A percentile compares a stretch with the other conserved stretches of the same genome.
Evolutionary conservation across 2,888 invertebrate species (phyloP).

Genomic region (Shargacucullia verbasci): DNA sequence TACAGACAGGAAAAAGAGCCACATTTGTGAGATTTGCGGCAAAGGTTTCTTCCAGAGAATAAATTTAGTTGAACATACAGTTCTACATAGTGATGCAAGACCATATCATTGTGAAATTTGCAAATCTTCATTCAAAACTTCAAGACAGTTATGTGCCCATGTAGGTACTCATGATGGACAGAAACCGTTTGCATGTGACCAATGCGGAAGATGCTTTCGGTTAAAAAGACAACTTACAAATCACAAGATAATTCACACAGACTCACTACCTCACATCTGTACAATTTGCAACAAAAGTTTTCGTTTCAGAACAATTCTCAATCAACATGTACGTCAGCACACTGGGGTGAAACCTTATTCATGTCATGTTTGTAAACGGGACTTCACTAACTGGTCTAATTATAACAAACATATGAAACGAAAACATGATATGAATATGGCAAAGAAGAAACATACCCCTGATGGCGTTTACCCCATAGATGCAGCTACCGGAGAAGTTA

Average conservation of each 20-base stretch:
- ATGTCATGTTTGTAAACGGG: constrained; percentile 90
- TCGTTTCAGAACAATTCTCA: constrained; percentile 91
- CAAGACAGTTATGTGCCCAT: constrained; percentile 64
- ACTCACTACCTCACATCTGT: constrained; percentile 92
- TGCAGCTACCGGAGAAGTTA: constrained; percentile 79
- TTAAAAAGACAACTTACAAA: constrained; percentile 83
- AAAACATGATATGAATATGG: constrained; percentile 88
- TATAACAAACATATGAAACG: constrained; percentile 94
- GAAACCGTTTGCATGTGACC: constrained; percentile 71
- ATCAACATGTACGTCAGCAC: constrained; percentile 91
- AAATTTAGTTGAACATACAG: constrained; percentile 67
- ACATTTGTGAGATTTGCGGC: constrained; percentile 78
- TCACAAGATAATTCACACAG: constrained; percentile 92
- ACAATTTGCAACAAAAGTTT: constrained; percentile 92
- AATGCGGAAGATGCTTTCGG: constrained; percentile 71
- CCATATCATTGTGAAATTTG: constrained; percentile 79
- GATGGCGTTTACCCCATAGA: constrained; percentile 81
- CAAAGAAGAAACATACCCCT: constrained; percentile 76
- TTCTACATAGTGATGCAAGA: constrained; percentile 69
- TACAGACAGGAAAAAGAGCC: constrained; percentile 75
- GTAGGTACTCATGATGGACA: constrained; percentile 66
- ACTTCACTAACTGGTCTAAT: constrained; percentile 94
- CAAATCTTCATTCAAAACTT: constrained; percentile 69
- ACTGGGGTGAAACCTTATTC: constrained; percentile 91
- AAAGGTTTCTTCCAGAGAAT: constrained; percentile 72